Evolutionary conservation across 2,888 invertebrate species (phyloP).

Genomic region (Acanthosepion lycidas): DNA sequence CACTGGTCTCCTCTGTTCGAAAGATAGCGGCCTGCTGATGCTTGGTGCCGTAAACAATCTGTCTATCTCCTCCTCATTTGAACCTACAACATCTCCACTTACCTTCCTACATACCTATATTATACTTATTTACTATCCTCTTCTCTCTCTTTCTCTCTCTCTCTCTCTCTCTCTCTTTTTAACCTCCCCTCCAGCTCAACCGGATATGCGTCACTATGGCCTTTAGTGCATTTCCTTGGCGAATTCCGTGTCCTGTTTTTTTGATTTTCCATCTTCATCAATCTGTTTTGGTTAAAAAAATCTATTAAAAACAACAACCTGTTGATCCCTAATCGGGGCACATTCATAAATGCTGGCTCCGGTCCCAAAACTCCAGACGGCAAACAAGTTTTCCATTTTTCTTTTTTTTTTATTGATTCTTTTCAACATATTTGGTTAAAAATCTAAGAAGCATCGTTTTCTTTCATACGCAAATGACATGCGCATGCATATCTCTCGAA

Average conservation of each 20-base stretch:
- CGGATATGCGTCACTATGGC: neutral
- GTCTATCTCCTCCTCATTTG: neutral
- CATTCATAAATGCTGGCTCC: neutral
- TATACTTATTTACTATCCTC: neutral
- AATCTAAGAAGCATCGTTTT: too few species aligned
- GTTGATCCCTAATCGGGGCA: neutral
- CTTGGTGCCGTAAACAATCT: neutral
- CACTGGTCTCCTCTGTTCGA: neutral
- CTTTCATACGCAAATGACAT: too few species aligned
- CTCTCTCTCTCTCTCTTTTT: neutral
- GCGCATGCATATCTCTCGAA: too few species aligned
- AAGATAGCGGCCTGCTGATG: slow-evolving; percentile 33
- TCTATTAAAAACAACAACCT: neutral
- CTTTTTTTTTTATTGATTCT: too few species aligned
- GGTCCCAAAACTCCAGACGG: neutral
- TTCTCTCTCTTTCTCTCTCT: neutral
- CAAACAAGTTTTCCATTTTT: too few species aligned
- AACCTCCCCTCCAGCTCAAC: neutral
- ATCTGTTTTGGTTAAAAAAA: neutral
- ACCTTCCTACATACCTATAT: neutral
- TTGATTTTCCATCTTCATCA: neutral
- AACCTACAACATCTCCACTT: neutral
- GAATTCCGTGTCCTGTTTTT: neutral
- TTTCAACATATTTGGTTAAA: too few species aligned
- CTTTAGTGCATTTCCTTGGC: neutral